These are phyloP conservation scores for Arctopsyche grandis DNA, from an alignment of 1,140 invertebrate genomes.

Conservation along the genomic window DNA sequence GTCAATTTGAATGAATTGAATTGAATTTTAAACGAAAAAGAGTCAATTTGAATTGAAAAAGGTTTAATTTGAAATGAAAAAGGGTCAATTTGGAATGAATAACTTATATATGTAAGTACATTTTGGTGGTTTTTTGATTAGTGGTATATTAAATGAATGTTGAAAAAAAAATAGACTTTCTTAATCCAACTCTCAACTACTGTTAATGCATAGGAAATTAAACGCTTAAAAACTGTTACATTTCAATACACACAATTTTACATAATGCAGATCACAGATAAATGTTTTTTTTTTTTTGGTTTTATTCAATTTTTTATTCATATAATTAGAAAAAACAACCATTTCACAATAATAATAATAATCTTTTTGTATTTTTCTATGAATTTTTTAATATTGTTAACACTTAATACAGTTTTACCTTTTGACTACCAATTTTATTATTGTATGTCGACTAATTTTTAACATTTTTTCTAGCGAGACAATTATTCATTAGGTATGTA, in stretches of 20 bases:
- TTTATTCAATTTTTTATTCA: conserved; percentile 42
- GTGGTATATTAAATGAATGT: no score
- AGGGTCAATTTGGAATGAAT: no score
- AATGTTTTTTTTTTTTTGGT: conserved; percentile 49
- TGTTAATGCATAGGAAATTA: no score
- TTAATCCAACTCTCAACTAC: no score
- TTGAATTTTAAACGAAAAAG: no score
- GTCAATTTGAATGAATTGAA: no score
- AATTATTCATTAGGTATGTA: no score
- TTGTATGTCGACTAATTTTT: conserved; percentile 2
- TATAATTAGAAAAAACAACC: conserved; percentile 52
- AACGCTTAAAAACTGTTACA: background rate
- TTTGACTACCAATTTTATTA: conserved; percentile 47
- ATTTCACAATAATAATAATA: conserved; percentile 44
- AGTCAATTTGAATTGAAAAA: no score
- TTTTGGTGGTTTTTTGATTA: no score
- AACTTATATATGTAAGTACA: no score
- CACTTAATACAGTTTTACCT: conserved; percentile 51
- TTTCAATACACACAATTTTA: conserved; percentile 45
- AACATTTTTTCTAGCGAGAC: conserved; percentile 23
- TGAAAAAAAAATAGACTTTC: no score
- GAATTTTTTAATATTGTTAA: conserved; percentile 51
- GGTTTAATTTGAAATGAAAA: no score
- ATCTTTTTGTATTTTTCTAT: conserved; percentile 48
- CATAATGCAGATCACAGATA: conserved; percentile 53